Evolutionary conservation across 2,113 vertebrate species (phyloP).

Genomic region (zebrafish (Danio rerio)): DNA sequence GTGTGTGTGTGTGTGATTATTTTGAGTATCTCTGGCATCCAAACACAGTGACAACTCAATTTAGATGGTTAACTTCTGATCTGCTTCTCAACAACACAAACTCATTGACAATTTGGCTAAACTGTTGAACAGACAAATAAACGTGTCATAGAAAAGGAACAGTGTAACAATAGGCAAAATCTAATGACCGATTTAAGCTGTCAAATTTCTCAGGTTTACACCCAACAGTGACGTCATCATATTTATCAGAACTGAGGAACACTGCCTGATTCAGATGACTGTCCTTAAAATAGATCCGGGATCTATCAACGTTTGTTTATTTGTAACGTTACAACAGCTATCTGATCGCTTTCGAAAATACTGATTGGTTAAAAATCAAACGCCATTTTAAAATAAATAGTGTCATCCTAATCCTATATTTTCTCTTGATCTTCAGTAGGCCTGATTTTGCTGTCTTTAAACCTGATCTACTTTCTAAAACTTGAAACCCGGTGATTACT

Average conservation of each 20-base stretch:
- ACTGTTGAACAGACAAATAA: too few relatives aligned
- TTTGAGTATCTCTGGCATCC: too few relatives aligned
- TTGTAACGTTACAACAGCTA: neutral
- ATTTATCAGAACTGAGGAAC: neutral
- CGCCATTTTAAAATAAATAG: neutral
- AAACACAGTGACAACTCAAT: too few relatives aligned
- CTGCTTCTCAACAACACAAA: too few relatives aligned
- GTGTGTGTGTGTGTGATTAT: too few relatives aligned
- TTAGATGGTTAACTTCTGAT: too few relatives aligned
- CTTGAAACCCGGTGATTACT: neutral
- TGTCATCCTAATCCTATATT: neutral
- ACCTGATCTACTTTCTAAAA: conserved; percentile 5
- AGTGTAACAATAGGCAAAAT: neutral
- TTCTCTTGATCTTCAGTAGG: neutral
- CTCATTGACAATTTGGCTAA: too few relatives aligned
- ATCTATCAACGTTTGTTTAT: neutral
- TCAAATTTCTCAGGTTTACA: conserved; percentile 20
- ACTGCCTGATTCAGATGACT: neutral
- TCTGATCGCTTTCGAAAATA: neutral
- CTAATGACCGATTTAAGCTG: neutral
- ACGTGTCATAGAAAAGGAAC: too few relatives aligned
- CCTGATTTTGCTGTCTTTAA: conserved; percentile 1
- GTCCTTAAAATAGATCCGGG: neutral
- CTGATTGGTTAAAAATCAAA: neutral
- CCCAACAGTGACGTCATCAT: conserved; percentile 31